Base-by-base conservation (phyloP, 2,888 invertebrate genomes). In the Empis stercorea region DNA sequence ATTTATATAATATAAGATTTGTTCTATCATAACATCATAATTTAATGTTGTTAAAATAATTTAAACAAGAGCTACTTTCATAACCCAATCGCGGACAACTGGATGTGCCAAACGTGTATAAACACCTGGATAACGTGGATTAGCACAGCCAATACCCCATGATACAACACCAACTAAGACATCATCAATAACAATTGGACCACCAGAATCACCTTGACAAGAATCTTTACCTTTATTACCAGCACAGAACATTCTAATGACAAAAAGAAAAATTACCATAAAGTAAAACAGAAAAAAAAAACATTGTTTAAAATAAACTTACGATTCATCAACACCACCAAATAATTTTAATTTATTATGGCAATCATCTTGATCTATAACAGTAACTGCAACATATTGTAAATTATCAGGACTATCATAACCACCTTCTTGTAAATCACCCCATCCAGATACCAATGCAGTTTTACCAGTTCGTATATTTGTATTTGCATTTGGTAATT, bases 311-410 rank as follows among this genome's bases (percentile, higher is more conserved):
- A 27, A 7, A 20, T 20, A 2, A 27, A 45, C 51, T 48, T 46
- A 51, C 51, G 47, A 47, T 27, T 47, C 47, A 13, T 46, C 32
- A 17, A 51, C 44, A n/a, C 47, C 47, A 13, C 49, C 51, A 34
- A 34, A 49, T 36, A 30, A 32, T 4, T 41, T 44, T 7, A 27
- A 27, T 6, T 4, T 7, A 7, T 27, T 9, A 9, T 27, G 23
- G 9, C 23, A 27, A 27, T 6, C 9, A 27, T 27, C 23, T 9
- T 27, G 23, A 27, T 27, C 23, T 6, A 27, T 27, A 27, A 27
- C 23, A 7, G 4, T 27, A 27, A 27, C 23, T 27, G 23, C 23
- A 27, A 27, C 9, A 27, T 27, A 27, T 40, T 40, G 23, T 27
- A 40, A 23, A 20, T 20, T 27, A 20, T 2, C 10, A 4, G 20